Base-by-base conservation (phyloP, 2,113 vertebrate species). In the Hippocampus zosterae region DNA sequence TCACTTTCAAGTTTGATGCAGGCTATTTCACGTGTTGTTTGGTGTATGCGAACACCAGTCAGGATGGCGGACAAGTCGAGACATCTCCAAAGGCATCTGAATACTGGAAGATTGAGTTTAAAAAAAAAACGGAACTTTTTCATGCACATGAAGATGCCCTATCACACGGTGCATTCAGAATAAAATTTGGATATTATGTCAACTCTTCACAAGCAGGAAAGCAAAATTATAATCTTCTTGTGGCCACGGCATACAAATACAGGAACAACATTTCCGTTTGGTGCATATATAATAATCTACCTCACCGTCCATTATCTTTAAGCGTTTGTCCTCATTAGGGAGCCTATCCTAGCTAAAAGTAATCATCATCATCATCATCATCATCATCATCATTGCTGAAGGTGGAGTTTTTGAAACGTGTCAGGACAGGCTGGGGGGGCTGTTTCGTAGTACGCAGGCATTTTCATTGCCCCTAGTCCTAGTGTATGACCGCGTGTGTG, bases 91-190 rank as follows among this genome's bases (percentile, higher is more conserved):
- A 50, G 59, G 90, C 91, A 37, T 79, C 62, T 50, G 41, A 10
- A 83, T 89, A 90, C 91, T 91, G 23, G 52, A 67, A 76, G 68
- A 73, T 25, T 65, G 70, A 57, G 23, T 23, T 3, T 12, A 79
- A 68, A 72, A 71, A 41, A 67, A 16, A 62, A 66, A 73, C 70
- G 69, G 59, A 57, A 29, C 52, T 75, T 69, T 67, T 74, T 67
- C 55, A 46, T 70, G 69, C 90, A 89, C 91, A 93, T 86, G 89
- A 88, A 62, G 85, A 87, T 93, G 91, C 93, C 90, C 82, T 1
- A 29, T 18, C 27, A 33, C 16, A 33, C 6, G 15, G 7, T 29
- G 13, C 8, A 60, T 60, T 60, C 16, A 56, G 10, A n/a, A 23
- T n/a, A 11, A n/a, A 6, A 56, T 53, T 53, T 10, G 9, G n/a